Conservation (phyloP, 2,888 invertebrate species). For the Coelinius sp. region DNA sequence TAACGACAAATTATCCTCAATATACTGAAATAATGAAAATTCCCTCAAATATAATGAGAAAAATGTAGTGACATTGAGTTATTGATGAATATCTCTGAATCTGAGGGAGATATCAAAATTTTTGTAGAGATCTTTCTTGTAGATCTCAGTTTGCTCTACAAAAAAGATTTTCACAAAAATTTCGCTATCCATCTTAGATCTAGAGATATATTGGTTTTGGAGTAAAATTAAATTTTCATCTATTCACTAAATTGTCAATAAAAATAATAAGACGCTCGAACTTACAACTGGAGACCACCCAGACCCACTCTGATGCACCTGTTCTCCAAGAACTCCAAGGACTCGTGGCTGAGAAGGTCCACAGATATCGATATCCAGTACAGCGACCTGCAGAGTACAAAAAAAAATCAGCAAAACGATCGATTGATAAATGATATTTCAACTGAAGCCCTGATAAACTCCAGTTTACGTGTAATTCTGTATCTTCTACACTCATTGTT, state of each 20-base stretch:
- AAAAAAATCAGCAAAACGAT: constrained; percentile 30
- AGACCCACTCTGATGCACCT: constrained; percentile 95
- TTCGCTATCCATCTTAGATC: too few species aligned
- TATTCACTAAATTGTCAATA: too few species aligned
- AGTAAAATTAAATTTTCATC: too few species aligned
- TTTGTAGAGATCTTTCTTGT: too few species aligned
- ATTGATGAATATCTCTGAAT: too few species aligned
- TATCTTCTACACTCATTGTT: not conserved
- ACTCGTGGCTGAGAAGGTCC: constrained; percentile 98
- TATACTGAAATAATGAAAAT: constrained; percentile 75
- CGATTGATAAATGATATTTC: constrained; percentile 34
- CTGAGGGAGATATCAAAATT: too few species aligned
- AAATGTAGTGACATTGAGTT: too few species aligned
- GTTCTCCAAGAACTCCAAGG: constrained; percentile 91
- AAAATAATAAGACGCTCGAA: constrained; percentile 46
- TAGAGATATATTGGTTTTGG: too few species aligned
- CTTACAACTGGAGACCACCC: constrained; percentile 97
- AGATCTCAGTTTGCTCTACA: too few species aligned
- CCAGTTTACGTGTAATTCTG: constrained; percentile 1
- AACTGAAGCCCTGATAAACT: not conserved
- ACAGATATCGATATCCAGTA: constrained; percentile 98
- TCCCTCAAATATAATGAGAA: not conserved
- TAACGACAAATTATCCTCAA: constrained; percentile 93
- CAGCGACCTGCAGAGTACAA: constrained; percentile 83
- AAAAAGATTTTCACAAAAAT: too few species aligned